These are phyloP conservation scores for Syritta pipiens DNA, from an alignment of 2,888 invertebrate species.

Conservation along the genomic window DNA sequence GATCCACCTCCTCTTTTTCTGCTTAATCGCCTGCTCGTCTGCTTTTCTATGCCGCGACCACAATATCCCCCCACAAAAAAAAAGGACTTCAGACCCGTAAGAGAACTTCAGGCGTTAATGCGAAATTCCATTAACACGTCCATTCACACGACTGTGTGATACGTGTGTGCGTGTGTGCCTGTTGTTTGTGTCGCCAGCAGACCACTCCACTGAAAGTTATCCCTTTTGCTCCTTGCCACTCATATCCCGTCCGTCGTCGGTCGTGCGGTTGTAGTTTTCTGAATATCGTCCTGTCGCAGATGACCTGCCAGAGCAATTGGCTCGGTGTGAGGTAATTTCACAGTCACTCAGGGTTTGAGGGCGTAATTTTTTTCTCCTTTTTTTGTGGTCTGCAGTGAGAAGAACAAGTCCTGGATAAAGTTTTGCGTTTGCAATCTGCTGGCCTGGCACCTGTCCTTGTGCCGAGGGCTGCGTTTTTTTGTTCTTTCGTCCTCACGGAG, in stretches of 20 bases:
- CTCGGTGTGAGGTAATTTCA: constrained; percentile 25
- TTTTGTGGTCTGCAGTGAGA: constrained; percentile 7
- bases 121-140: constrained; percentile 62
- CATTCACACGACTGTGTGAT: too few relatives aligned
- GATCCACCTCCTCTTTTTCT: too few relatives aligned
- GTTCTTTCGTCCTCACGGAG: neutral
- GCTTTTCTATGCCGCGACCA: too few relatives aligned
- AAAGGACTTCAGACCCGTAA: neutral
- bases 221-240: constrained; percentile 31
- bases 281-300: constrained; percentile 31
- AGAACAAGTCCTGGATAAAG: too few relatives aligned
- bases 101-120: constrained; percentile 38
- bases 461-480: neutral
- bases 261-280: neutral
- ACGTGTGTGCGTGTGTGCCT: too few relatives aligned
- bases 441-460: constrained; percentile 26
- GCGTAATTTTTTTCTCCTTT: neutral
- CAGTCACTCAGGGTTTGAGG: neutral
- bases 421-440: too few relatives aligned
- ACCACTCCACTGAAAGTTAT: constrained; percentile 46
- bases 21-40: too few relatives aligned
- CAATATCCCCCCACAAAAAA: too few relatives aligned
- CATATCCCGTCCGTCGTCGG: neutral
- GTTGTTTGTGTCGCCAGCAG: constrained; percentile 43
- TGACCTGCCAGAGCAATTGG: constrained; percentile 48